phyloP scores from a whole-genome alignment of 2,888 invertebrate genomes.

The Thysanoteuthis rhombus region DNA sequence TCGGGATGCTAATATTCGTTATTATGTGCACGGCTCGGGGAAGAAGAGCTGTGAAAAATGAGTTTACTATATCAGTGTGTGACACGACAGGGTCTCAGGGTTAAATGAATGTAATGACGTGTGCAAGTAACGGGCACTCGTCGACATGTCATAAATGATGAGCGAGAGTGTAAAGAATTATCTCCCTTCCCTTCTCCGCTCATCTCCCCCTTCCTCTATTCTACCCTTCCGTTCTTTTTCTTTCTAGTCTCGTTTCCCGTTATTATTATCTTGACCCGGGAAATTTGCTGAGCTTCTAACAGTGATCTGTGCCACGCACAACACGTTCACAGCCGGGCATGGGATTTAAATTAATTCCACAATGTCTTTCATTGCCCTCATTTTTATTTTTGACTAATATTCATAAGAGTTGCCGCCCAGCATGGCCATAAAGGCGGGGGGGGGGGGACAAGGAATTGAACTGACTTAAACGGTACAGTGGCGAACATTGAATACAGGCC shows the following conservation, averaged over 20 bases:
- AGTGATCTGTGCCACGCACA: neutral
- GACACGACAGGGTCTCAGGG: conserved; percentile 32
- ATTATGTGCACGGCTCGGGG: neutral
- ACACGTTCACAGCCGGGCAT: neutral
- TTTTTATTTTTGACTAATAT: conserved; percentile 12
- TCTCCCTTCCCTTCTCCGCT: neutral
- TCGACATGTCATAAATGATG: conserved; percentile 28
- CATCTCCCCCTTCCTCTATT: neutral
- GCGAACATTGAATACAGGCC: neutral
- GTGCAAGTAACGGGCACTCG: conserved; percentile 34
- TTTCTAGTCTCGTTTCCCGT: neutral
- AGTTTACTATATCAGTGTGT: neutral
- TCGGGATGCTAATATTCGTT: neutral
- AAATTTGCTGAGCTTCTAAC: neutral
- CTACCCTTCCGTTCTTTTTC: neutral
- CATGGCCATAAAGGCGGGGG: neutral
- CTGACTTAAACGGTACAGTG: neutral
- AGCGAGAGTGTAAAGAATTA: conserved; percentile 14
- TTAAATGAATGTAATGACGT: conserved; percentile 40
- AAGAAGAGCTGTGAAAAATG: neutral
- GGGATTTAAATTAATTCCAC: neutral
- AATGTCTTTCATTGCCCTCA: neutral
- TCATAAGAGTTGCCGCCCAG: neutral
- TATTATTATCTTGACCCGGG: neutral
- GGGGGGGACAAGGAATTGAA: neutral